Percentiles rank a stretch among this genome's conserved stretches.
Conservation (phyloP, 1,140 invertebrate species). For the Macrobrachium rosenbergii region DNA sequence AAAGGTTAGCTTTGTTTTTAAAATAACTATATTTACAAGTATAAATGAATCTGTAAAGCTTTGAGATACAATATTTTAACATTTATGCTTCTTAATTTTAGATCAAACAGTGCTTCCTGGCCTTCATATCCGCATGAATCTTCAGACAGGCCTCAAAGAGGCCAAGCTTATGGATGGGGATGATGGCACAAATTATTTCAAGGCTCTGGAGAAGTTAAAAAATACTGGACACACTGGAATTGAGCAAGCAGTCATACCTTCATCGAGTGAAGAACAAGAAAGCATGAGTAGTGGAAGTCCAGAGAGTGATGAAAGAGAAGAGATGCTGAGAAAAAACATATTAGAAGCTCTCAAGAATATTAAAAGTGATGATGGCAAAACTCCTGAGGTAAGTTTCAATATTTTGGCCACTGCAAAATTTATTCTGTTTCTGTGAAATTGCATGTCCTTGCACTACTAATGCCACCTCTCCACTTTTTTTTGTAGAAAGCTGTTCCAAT, state of each 20-base stretch:
- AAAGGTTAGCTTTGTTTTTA: too few relatives aligned
- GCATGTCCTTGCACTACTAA: too few relatives aligned
- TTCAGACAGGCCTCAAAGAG: slow-evolving; percentile 45
- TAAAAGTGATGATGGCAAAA: slow-evolving; percentile 41
- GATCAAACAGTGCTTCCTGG: slow-evolving; percentile 36
- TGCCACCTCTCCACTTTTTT: too few relatives aligned
- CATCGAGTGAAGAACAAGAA: background rate
- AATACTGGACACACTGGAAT: slow-evolving; percentile 1
- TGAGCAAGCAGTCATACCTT: slow-evolving; percentile 4
- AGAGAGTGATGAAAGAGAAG: background rate
- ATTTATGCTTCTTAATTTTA: background rate
- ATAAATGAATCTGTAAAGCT: too few relatives aligned
- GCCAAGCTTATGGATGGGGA: slow-evolving; percentile 41
- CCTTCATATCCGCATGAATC: slow-evolving; percentile 45
- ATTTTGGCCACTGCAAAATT: background rate
- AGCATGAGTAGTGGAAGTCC: background rate
- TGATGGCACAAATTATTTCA: slow-evolving; percentile 13
- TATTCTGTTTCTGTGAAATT: too few relatives aligned
- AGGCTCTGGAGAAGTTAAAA: background rate
- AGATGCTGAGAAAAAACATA: slow-evolving; percentile 42
- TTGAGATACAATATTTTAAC: too few relatives aligned
- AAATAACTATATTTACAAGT: too few relatives aligned
- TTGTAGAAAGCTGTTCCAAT: too few relatives aligned
- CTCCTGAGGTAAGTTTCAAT: slow-evolving; percentile 24
- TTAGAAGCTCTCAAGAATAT: slow-evolving; percentile 53